Evolutionary conservation across 2,797 vertebrate species (phyloP), one percentile per base, ranked within the genome.

Genomic region (Enteromius unitaeniatus): DNA sequence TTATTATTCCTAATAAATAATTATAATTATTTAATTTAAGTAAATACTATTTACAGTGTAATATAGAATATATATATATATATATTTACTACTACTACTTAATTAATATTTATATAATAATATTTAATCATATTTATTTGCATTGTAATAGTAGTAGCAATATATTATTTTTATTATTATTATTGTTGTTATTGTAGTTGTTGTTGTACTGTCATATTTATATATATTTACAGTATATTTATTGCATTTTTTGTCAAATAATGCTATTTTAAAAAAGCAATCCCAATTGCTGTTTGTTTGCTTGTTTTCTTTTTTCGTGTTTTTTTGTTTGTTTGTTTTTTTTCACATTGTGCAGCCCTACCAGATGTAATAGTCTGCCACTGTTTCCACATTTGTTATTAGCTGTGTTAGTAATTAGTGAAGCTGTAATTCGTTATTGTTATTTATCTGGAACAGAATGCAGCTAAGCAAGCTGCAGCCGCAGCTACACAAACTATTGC

Each of bases 401-500:
- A 75, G 37, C 42, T 26, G 34, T 64, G 51, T 78, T 85, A 31
- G 11, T 31, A 34, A 47, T 26, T 67, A 40, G n/a, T 51, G 45
- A 79, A 10, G 62, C 60, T 60, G 45, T 84, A 55, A 82, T 75
- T 26, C 6, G 1, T 55, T 45, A 58, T 84, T 91, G 83, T 86
- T 70, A 75, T 86, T 70, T 79, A 58, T 88, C 77, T 55, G 55
- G 40, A 88, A 89, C 90, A 99, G 98, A 96, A 97, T 78, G 98
- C 98, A 17, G 97, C 98, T 17, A 99, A 99, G 86, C 98, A 99
- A 91, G 98, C 98, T 0, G 98, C 98, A 0, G 98, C 98, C 4
- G 97, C 98, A 3, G 97, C 98, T 21, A 99, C 98, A 0, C 98
- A 99, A 92, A 99, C 98, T 78, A 99, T 99, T 0, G 98, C 98